Conservation (phyloP, 2,797 vertebrate genomes). For the Sciurus vulgaris region DNA sequence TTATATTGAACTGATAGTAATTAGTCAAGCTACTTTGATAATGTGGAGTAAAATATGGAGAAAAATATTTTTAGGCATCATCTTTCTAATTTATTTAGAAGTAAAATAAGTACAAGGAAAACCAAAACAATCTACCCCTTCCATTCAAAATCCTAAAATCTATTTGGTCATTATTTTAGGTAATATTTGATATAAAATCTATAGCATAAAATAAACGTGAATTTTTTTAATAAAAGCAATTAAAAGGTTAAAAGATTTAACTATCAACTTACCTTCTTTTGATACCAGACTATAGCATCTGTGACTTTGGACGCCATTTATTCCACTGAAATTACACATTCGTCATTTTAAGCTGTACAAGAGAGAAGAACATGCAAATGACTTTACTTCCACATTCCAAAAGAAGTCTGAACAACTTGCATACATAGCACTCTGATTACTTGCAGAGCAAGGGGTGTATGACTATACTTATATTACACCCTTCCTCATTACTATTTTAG, state of each 20-base stretch:
- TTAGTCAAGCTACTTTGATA: constrained; percentile 47
- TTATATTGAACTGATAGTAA: constrained; percentile 35
- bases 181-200: constrained; percentile 36
- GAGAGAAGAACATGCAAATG: constrained; percentile 85
- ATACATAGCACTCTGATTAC: constrained; percentile 81
- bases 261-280: constrained; percentile 96
- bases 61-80: constrained; percentile 40
- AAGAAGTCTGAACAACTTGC: constrained; percentile 22
- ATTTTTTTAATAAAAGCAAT: constrained; percentile 74
- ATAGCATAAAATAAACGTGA: not conserved
- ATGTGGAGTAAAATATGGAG: not conserved
- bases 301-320: constrained; percentile 99
- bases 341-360: constrained; percentile 95
- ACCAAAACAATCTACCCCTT: constrained; percentile 48
- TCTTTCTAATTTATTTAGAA: constrained; percentile 51
- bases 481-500: constrained; percentile 85
- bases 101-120: not conserved
- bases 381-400: constrained; percentile 85
- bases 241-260: constrained; percentile 68
- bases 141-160: constrained; percentile 43
- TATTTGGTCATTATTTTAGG: constrained; percentile 18
- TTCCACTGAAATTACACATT: constrained; percentile 92
- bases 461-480: constrained; percentile 83
- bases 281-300: constrained; percentile 99
- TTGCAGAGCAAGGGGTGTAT: constrained; percentile 78